Evolutionary conservation across 2,113 vertebrate genomes (phyloP), one percentile per base, ranked within the genome.

Genomic region (Arvicanthis niloticus): DNA sequence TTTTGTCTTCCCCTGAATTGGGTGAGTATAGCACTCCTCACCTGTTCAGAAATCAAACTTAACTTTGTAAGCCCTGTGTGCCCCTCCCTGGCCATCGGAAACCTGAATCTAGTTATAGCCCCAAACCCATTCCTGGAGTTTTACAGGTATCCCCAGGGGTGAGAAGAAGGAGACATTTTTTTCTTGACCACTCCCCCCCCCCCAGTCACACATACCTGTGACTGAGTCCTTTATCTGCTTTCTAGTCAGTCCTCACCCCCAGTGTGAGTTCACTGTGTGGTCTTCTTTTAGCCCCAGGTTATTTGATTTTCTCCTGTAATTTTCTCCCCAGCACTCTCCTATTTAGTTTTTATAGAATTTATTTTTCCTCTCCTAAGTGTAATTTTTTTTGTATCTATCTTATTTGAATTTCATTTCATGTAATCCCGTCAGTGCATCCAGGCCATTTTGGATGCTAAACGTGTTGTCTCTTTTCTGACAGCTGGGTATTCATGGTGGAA

Each of bases 331-430:
- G 96, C 85, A n/a, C 93, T 92, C 94, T 90, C 48, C 96, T 95
- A 77, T 72, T 96, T 94, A 58, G 78, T 62, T 95, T 91, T 95
- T 88, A 91, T 75, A 93, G 88, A 96, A 95, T 95, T 80, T 94
- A 88, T 95, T 94, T 94, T 95, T 95, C 96, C 85, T 91, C 93
- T 62, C 91, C 95, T 60, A 95, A 88, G 88, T 90, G 72, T 94
- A 97, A 88, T 96, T 93, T 94, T 92, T 45, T 97, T 81, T 92
- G 84, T 81, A 91, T 96, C 92, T 93, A n/a, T 93, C 95, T 96
- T 95, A 97, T 97, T 96, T 93, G 84, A 96, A 97, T 97, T 97
- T 95, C 90, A 96, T 97, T 95, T 96, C 29, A 17, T 92, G 72
- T 81, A 86, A 94, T 89, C 93, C 97, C 65, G 89, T 70, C 76